Percentiles rank a stretch among this genome's conserved stretches.
These are phyloP conservation scores for Epinotia bilunana DNA, from an alignment of 2,888 invertebrate genomes.

Conservation along the genomic window DNA sequence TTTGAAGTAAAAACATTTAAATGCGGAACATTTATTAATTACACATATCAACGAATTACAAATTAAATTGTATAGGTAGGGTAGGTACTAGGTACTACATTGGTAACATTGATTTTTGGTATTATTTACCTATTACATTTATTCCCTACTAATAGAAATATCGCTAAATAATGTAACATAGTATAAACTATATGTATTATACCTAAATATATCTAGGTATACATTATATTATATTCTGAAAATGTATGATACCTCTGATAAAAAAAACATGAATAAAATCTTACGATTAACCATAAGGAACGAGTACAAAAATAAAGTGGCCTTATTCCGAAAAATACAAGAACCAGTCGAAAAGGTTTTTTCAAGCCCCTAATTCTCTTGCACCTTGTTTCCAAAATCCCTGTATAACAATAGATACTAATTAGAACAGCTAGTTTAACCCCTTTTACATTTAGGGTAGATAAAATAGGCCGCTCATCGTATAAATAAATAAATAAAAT, in stretches of 20 bases:
- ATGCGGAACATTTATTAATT: background rate
- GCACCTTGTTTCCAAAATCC: background rate
- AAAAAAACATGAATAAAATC: too few relatives aligned
- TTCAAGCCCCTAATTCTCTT: background rate
- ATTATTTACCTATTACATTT: background rate
- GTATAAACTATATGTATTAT: too few relatives aligned
- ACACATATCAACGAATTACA: background rate
- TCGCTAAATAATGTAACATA: background rate
- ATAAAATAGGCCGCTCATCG: background rate
- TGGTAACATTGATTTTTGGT: conserved; percentile 2
- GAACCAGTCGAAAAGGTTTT: too few relatives aligned
- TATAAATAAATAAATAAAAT: background rate
- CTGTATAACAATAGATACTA: background rate
- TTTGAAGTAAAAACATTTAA: background rate
- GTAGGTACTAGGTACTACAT: background rate
- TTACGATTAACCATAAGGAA: too few relatives aligned
- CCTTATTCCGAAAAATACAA: too few relatives aligned
- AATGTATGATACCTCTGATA: too few relatives aligned
- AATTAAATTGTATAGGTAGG: background rate
- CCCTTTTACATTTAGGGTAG: background rate
- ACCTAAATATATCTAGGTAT: too few relatives aligned
- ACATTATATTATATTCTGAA: too few relatives aligned
- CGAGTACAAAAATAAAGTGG: too few relatives aligned
- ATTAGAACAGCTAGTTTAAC: background rate
- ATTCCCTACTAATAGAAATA: background rate